Evolutionary conservation across 2,888 invertebrate genomes (phyloP).

Genomic region (Lasioglossum malachurum): DNA sequence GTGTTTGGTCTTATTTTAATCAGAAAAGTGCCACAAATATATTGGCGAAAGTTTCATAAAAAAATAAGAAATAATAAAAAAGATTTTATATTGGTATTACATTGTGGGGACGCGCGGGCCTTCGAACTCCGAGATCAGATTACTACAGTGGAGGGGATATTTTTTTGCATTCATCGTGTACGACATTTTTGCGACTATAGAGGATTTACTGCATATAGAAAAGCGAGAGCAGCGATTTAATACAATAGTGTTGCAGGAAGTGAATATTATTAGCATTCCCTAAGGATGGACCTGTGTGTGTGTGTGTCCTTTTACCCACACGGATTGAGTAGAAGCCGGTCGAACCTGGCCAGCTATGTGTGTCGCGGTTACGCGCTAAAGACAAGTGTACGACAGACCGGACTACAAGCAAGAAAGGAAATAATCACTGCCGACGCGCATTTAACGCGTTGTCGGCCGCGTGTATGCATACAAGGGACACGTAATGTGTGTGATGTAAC

Average conservation of each 20-base stretch:
- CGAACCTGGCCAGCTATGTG: not conserved
- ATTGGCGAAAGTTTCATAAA: too few species aligned
- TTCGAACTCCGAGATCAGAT: too few species aligned
- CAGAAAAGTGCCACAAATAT: too few species aligned
- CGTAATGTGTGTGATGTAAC: slow-evolving; percentile 59
- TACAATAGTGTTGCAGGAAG: slow-evolving; percentile 79
- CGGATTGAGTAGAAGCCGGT: not conserved
- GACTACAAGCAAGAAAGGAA: slow-evolving; percentile 63
- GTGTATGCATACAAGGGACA: slow-evolving; percentile 25
- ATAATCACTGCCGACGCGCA: slow-evolving; percentile 62
- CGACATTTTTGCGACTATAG: too few species aligned
- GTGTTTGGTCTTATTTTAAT: too few species aligned
- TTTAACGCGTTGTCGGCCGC: slow-evolving; percentile 64
- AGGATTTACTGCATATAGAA: slow-evolving; percentile 43
- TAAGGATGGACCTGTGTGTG: slow-evolving; percentile 58
- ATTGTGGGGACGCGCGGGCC: too few species aligned
- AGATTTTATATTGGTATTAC: too few species aligned
- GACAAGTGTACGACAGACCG: slow-evolving; percentile 50
- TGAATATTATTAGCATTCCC: slow-evolving; percentile 81
- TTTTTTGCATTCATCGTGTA: too few species aligned
- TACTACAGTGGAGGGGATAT: too few species aligned
- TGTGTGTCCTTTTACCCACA: not conserved
- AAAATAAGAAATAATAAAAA: too few species aligned
- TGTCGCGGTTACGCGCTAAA: slow-evolving; percentile 23
- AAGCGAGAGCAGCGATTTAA: slow-evolving; percentile 73